phyloP scores from a whole-genome alignment of 37 sponge, comb jelly and placozoan genomes.

The Diacarnus erythraeanus region DNA sequence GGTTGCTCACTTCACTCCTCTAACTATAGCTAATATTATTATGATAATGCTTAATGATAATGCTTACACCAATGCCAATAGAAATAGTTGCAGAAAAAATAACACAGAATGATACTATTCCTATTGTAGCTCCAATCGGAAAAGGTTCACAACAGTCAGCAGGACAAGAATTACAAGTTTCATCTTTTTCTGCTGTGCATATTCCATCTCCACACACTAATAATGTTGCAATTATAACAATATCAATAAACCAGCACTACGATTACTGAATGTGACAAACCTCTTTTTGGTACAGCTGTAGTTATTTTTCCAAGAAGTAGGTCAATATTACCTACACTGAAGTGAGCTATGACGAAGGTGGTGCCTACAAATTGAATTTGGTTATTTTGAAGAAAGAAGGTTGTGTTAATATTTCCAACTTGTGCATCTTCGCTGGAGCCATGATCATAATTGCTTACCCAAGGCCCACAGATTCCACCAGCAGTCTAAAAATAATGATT shows the following conservation, averaged over 20 bases:
- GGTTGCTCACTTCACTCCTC: no score
- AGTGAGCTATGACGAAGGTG: conserved; percentile 78
- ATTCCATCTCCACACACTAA: conserved; percentile 75
- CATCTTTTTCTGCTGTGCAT: conserved; percentile 34
- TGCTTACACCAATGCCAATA: no score
- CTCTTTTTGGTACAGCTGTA: conserved; percentile 15
- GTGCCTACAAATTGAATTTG: conserved; percentile 16
- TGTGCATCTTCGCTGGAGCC: conserved; percentile 75
- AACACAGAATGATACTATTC: conserved; percentile 30
- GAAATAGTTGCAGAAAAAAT: not conserved
- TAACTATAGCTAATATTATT: no score
- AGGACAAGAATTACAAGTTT: conserved; percentile 54
- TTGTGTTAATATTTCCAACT: conserved; percentile 27
- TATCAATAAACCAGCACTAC: not conserved
- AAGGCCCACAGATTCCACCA: conserved; percentile 79
- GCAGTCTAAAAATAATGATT: not conserved
- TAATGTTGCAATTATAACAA: no score
- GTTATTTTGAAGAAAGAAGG: conserved; percentile 5
- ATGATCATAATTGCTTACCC: conserved; percentile 61
- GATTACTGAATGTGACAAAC: conserved; percentile 3
- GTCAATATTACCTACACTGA: conserved; percentile 71
- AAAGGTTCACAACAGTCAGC: conserved; percentile 66
- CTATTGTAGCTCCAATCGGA: conserved; percentile 20
- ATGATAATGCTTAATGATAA: no score
- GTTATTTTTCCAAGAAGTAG: conserved; percentile 65